Percentiles rank a stretch among this genome's conserved stretches.
phyloP scores from a whole-genome alignment of 1,140 invertebrate species.

The Samia ricini region DNA sequence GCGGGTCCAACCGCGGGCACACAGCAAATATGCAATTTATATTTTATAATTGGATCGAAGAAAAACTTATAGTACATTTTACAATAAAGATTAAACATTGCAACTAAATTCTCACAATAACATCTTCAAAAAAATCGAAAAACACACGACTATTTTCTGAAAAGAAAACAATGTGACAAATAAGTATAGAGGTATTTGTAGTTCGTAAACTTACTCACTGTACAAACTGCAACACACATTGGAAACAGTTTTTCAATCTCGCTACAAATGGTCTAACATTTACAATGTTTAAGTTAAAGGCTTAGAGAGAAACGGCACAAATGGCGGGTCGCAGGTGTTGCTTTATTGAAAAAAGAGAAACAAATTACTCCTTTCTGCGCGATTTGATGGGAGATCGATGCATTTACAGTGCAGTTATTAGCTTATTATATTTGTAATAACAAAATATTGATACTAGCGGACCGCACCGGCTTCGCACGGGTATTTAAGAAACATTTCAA shows the following conservation, averaged over 20 bases:
- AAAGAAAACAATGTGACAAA: conserved; percentile 13
- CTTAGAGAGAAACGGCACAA: conserved; percentile 56
- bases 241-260: conserved; percentile 71
- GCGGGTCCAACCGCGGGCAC: too few species aligned
- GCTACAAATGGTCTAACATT: conserved; percentile 70
- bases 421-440: background rate
- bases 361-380: conserved; percentile 58
- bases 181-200: background rate
- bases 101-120: too few species aligned
- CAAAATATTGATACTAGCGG: background rate
- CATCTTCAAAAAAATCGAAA: too few species aligned
- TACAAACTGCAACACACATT: conserved; percentile 41
- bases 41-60: too few species aligned
- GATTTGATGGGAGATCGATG: conserved; percentile 49
- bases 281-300: conserved; percentile 52
- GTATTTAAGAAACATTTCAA: too few species aligned
- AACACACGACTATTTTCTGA: background rate
- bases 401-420: conserved; percentile 2
- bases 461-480: too few species aligned
- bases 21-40: too few species aligned
- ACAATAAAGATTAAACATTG: too few species aligned
- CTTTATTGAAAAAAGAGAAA: conserved; percentile 74
- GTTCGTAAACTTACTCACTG: conserved; percentile 11
- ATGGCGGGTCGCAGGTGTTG: conserved; percentile 64
- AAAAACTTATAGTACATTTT: too few species aligned